Percentiles rank a stretch among this genome's conserved stretches.
These are phyloP conservation scores for Ornithorhynchus anatinus DNA, from an alignment of 2,113 vertebrate genomes.

Conservation along the genomic window DNA sequence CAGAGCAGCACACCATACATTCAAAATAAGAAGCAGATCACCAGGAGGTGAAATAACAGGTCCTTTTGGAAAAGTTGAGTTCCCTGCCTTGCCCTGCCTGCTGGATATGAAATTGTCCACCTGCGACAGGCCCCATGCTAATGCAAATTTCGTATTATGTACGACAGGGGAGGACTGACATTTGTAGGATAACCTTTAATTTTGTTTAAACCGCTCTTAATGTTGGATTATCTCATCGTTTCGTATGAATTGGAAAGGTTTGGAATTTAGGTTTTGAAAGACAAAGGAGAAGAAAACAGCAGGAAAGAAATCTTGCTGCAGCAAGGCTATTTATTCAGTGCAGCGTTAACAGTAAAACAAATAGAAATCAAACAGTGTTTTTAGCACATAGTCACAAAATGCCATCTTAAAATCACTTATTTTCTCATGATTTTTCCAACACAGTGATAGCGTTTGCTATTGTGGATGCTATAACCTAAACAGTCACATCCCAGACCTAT, in stretches of 20 bases:
- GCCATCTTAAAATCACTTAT: slow-evolving; percentile 46
- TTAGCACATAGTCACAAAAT: slow-evolving; percentile 25
- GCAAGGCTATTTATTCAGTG: not conserved
- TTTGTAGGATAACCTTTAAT: not conserved
- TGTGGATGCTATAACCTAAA: slow-evolving; percentile 46
- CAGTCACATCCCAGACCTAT: slow-evolving; percentile 27
- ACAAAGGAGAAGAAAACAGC: slow-evolving; percentile 28
- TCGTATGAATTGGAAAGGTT: not conserved
- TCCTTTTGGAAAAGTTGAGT: too few relatives aligned
- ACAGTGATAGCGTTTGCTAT: slow-evolving; percentile 38
- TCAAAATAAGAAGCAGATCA: too few relatives aligned
- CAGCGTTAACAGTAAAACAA: slow-evolving; percentile 41
- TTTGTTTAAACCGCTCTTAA: slow-evolving; percentile 9
- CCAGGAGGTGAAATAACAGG: too few relatives aligned
- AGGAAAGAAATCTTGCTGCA: not conserved
- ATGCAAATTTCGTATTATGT: too few relatives aligned
- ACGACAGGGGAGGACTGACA: slow-evolving; percentile 2
- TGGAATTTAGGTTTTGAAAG: not conserved
- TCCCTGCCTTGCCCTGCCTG: too few relatives aligned
- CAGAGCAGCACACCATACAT: too few relatives aligned
- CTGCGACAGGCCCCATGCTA: too few relatives aligned
- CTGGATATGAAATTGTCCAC: too few relatives aligned
- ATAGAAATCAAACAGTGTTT: slow-evolving; percentile 28
- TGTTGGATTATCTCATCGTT: not conserved
- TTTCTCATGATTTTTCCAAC: slow-evolving; percentile 53